Percentiles rank a stretch among this genome's conserved stretches.
Evolutionary conservation across 1,140 invertebrate species (phyloP).

Genomic region (Ceratoteleas bidentatus): DNA sequence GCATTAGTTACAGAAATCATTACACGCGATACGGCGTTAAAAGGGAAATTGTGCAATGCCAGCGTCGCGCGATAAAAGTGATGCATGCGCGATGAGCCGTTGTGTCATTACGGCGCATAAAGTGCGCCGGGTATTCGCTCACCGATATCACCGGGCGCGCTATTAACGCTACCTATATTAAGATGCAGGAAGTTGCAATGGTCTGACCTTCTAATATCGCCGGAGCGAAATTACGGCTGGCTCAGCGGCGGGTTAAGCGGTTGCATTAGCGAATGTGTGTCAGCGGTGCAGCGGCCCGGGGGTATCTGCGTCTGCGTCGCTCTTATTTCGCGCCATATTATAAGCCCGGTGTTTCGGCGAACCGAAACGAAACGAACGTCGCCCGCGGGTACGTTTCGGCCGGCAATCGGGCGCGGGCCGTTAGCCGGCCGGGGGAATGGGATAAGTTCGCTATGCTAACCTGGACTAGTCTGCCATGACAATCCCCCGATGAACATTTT

Average conservation of each 20-base stretch:
- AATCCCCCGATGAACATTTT: slow-evolving; percentile 99
- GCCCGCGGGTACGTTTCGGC: not conserved
- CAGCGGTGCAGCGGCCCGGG: slow-evolving; percentile 23
- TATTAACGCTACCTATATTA: slow-evolving; percentile 47
- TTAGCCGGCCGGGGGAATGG: slow-evolving; percentile 15
- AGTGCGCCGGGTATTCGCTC: too few species aligned
- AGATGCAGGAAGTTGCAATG: slow-evolving; percentile 45
- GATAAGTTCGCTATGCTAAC: slow-evolving; percentile 83
- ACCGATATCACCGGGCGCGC: slow-evolving; percentile 38
- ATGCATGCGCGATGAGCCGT: too few species aligned
- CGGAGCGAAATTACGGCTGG: slow-evolving; percentile 31
- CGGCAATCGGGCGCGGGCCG: not conserved
- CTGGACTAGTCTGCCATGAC: slow-evolving; percentile 99
- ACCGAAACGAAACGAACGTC: slow-evolving; percentile 26
- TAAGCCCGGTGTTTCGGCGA: too few species aligned
- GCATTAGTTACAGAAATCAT: slow-evolving; percentile 49
- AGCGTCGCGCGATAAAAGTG: slow-evolving; percentile 45
- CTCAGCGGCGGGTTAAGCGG: slow-evolving; percentile 31
- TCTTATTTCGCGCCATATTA: too few species aligned
- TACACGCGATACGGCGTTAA: slow-evolving; percentile 44
- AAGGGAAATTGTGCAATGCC: slow-evolving; percentile 54
- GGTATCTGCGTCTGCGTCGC: slow-evolving; percentile 5
- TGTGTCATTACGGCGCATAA: too few species aligned
- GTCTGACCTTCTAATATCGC: slow-evolving; percentile 45
- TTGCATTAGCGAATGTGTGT: slow-evolving; percentile 47